These are phyloP conservation scores for Lipotes vexillifer DNA, from an alignment of 2,113 vertebrate species.

Conservation along the genomic window DNA sequence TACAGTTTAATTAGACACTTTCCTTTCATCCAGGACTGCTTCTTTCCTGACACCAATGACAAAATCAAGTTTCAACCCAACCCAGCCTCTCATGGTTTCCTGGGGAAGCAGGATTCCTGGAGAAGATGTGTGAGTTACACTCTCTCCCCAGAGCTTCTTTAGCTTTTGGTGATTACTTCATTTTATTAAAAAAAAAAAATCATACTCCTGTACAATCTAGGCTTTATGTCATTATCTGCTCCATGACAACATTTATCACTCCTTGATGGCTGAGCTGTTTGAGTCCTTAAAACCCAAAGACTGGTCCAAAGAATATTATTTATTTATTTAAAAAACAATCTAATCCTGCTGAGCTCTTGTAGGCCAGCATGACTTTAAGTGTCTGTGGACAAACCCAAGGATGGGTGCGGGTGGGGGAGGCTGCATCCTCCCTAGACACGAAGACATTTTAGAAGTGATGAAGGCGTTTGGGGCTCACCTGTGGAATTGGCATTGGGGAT, in stretches of 20 bases:
- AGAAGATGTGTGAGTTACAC: background rate
- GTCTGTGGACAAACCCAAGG: background rate
- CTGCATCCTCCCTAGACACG: rapidly evolving
- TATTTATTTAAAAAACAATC: background rate
- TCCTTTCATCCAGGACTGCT: background rate
- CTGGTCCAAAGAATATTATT: background rate
- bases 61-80: background rate
- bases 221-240: background rate
- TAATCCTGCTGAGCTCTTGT: rapidly evolving
- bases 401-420: rapidly evolving
- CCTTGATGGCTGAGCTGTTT: background rate
- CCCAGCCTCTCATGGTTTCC: background rate
- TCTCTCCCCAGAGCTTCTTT: background rate
- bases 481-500: rapidly evolving
- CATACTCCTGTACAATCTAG: background rate
- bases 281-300: background rate
- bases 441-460: background rate
- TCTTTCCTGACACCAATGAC: background rate
- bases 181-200: background rate
- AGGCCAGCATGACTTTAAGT: background rate
- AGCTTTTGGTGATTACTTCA: background rate
- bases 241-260: background rate
- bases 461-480: too few species aligned
- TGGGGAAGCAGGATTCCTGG: background rate
- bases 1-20: background rate